A percentile compares a stretch with the other conserved stretches of the same genome.
Evolutionary conservation across 2,797 vertebrate genomes (phyloP).

Genomic region (Ateles fusciceps): DNA sequence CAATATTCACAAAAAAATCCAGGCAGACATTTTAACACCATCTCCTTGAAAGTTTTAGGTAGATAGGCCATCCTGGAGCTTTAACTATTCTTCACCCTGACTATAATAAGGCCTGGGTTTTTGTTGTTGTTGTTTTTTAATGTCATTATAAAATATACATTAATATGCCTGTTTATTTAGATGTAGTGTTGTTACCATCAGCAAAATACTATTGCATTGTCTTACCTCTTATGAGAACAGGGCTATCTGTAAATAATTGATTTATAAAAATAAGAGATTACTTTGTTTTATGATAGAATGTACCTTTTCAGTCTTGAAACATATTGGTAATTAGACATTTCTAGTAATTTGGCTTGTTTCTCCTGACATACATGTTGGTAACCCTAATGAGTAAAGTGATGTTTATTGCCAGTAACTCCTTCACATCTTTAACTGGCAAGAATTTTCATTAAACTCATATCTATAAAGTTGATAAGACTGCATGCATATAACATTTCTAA

Average conservation of each 20-base stretch:
- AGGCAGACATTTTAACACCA: background rate
- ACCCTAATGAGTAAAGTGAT: background rate
- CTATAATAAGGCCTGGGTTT: background rate
- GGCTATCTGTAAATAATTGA: background rate
- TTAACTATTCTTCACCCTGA: background rate
- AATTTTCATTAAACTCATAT: background rate
- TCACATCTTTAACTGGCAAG: background rate
- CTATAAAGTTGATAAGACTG: background rate
- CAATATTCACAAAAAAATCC: background rate
- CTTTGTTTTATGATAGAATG: background rate
- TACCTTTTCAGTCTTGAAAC: background rate
- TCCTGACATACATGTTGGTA: background rate
- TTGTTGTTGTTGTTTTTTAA: background rate
- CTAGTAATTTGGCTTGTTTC: slow-evolving; percentile 16
- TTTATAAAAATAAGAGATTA: background rate
- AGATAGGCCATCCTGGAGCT: background rate
- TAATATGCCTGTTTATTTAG: background rate
- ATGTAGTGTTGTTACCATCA: background rate
- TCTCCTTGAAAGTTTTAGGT: background rate
- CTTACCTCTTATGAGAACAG: background rate
- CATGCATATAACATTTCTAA: background rate
- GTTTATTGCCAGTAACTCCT: background rate
- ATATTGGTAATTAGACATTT: background rate
- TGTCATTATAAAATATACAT: background rate
- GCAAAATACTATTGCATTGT: background rate